phyloP scores from a whole-genome alignment of 2,113 vertebrate genomes.

The Arothron firmamentum region DNA sequence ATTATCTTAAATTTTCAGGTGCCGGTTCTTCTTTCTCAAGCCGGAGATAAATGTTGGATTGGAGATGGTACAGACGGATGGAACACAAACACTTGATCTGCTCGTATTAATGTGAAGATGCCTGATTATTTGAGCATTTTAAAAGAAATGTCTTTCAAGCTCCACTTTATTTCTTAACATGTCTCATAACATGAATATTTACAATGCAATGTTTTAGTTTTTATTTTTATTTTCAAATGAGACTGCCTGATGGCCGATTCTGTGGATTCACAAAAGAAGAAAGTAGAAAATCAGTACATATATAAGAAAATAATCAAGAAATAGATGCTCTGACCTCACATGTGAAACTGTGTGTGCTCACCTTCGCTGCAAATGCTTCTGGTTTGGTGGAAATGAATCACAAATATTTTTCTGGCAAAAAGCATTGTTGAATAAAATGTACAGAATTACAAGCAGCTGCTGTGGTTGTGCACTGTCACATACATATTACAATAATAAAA shows the following conservation, averaged over 20 bases:
- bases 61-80: slow-evolving; percentile 65
- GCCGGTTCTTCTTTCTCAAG: slow-evolving; percentile 62
- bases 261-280: no score
- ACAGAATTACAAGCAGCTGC: no score
- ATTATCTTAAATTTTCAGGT: slow-evolving; percentile 77
- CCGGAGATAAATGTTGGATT: slow-evolving; percentile 64
- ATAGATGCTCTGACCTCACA: no score
- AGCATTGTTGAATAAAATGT: no score
- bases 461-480: no score
- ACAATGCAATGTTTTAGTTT: neutral
- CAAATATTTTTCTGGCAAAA: no score
- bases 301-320: no score
- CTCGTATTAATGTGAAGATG: slow-evolving; percentile 58
- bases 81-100: slow-evolving; percentile 67
- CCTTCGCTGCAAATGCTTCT: no score
- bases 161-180: slow-evolving; percentile 19
- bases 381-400: no score
- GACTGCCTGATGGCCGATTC: neutral
- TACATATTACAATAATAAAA: no score
- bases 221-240: neutral
- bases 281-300: no score
- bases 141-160: slow-evolving; percentile 33
- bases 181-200: neutral
- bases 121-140: slow-evolving; percentile 58
- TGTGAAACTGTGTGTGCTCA: no score